phyloP scores from a whole-genome alignment of 2,113 vertebrate genomes.

The Phaethornis superciliosus region DNA sequence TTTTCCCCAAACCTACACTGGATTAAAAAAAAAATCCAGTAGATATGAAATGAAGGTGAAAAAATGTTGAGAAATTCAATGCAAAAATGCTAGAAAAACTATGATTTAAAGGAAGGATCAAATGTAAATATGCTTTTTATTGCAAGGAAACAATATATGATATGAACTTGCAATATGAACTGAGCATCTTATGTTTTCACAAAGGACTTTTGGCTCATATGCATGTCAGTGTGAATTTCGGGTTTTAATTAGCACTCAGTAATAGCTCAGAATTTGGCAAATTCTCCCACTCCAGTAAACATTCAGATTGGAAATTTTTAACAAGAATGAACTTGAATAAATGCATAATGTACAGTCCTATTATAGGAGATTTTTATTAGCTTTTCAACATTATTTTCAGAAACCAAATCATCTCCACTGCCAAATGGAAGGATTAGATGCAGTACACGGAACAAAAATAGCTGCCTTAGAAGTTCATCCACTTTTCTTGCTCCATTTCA shows the following conservation, averaged over 20 bases:
- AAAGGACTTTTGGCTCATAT: rapidly evolving
- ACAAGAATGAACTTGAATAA: background rate
- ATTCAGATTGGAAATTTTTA: background rate
- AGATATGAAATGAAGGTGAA: background rate
- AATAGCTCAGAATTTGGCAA: background rate
- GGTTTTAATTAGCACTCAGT: background rate
- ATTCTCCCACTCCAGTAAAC: background rate
- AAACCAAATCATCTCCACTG: background rate
- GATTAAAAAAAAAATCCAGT: background rate
- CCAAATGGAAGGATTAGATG: background rate
- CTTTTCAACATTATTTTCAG: background rate
- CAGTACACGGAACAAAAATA: background rate
- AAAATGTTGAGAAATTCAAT: background rate
- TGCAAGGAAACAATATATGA: background rate
- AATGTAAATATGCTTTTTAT: background rate
- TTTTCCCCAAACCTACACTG: background rate
- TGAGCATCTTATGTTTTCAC: background rate
- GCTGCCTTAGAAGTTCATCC: background rate
- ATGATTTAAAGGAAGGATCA: background rate
- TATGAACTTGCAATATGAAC: background rate
- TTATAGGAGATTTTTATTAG: background rate
- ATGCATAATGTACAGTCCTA: background rate
- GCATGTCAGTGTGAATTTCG: background rate
- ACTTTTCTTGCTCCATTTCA: background rate
- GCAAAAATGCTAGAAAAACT: background rate